Evolutionary conservation across 2,888 invertebrate species (phyloP).

Genomic region (Tipula unca): DNA sequence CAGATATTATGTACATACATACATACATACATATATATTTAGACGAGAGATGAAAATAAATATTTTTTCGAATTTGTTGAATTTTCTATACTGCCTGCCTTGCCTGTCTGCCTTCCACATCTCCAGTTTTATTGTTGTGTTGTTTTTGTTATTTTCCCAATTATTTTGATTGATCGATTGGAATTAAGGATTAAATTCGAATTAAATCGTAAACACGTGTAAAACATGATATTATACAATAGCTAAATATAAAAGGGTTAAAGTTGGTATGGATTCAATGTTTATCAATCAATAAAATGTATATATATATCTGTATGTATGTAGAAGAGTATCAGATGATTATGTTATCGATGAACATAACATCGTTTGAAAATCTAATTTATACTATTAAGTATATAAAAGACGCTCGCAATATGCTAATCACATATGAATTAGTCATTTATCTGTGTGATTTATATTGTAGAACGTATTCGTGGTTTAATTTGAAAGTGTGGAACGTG

Average conservation of each 20-base stretch:
- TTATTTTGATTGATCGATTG: conserved; percentile 4
- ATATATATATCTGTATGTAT: no score
- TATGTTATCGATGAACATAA: background rate
- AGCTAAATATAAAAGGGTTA: background rate
- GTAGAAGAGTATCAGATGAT: background rate
- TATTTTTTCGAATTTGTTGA: background rate
- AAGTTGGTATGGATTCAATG: background rate
- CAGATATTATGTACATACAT: background rate
- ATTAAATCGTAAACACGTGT: conserved; percentile 8
- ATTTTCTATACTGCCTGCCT: background rate
- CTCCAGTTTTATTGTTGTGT: background rate
- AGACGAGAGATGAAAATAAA: background rate
- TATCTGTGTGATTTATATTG: no score
- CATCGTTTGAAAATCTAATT: background rate
- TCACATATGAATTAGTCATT: no score
- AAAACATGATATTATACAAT: background rate
- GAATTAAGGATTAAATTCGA: conserved; percentile 8
- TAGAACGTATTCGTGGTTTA: no score
- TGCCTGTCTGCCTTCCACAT: background rate
- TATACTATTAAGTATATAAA: no score
- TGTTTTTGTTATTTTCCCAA: background rate
- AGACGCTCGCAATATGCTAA: no score
- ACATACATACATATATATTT: no score
- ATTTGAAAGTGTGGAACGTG: no score
- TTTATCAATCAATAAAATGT: background rate